Conservation (phyloP, 2,113 vertebrate species). For the Petroica traversi region DNA sequence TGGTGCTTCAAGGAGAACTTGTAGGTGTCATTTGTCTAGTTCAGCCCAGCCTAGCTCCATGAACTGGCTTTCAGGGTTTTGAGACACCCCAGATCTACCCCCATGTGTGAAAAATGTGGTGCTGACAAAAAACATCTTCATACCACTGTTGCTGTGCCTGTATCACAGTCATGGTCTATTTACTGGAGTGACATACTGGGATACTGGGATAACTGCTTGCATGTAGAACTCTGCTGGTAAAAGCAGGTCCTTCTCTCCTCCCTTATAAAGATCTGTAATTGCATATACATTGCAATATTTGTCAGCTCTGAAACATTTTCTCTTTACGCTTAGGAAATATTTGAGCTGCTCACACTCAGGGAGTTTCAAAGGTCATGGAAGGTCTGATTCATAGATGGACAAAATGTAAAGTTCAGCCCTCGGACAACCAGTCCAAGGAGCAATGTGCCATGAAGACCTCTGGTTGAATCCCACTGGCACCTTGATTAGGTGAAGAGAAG, state of each 20-base stretch:
- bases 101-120: neutral
- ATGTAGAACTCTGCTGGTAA: neutral
- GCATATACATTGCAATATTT: neutral
- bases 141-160: neutral
- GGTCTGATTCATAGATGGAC: neutral
- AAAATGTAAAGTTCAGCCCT: neutral
- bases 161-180: neutral
- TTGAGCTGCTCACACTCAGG: neutral
- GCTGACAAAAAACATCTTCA: neutral
- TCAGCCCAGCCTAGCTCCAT: neutral
- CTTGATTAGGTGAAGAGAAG: too few relatives aligned
- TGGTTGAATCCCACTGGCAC: too few relatives aligned
- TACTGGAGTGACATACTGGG: neutral
- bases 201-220: too few relatives aligned
- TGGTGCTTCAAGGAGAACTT: neutral
- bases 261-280: neutral
- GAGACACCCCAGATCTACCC: neutral
- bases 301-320: neutral
- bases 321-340: neutral
- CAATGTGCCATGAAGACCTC: too few relatives aligned
- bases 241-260: neutral
- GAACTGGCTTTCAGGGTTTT: neutral
- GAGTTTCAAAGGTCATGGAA: neutral
- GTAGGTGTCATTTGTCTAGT: neutral
- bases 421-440: neutral